phyloP scores from a whole-genome alignment of 1,140 invertebrate species.

The Ceratosolen fusciceps region DNA sequence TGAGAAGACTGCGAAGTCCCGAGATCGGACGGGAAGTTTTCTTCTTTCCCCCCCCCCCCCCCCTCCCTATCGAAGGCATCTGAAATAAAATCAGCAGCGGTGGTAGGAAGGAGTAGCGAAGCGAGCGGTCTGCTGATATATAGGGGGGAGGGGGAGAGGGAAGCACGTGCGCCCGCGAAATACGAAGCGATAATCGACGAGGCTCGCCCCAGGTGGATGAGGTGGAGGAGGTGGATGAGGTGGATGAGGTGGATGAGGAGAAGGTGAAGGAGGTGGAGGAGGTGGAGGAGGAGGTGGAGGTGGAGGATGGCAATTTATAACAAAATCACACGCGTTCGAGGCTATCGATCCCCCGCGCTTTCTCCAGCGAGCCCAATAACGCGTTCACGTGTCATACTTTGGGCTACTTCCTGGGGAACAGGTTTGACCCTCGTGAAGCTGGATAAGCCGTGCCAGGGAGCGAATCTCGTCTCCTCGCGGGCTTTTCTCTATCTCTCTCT shows the following conservation, averaged over 20 bases:
- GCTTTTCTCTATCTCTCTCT: neutral
- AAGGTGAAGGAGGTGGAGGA: neutral
- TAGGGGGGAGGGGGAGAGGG: too few relatives aligned
- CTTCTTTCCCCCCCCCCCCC: too few relatives aligned
- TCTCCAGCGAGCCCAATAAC: neutral
- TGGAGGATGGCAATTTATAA: too few relatives aligned
- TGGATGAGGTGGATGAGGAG: too few relatives aligned
- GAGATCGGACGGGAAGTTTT: too few relatives aligned
- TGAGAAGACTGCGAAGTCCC: too few relatives aligned
- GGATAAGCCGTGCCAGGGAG: neutral
- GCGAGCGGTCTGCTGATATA: too few relatives aligned
- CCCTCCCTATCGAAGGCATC: too few relatives aligned
- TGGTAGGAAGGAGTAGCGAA: too few relatives aligned
- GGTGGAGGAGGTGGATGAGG: neutral
- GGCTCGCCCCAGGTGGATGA: neutral
- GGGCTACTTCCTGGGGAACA: slow-evolving; percentile 24
- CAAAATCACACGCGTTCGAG: neutral
- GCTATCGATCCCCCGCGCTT: neutral
- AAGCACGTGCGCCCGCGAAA: neutral
- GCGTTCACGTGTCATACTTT: slow-evolving; percentile 1
- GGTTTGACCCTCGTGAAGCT: neutral
- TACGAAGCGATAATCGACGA: too few relatives aligned
- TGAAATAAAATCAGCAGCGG: neutral
- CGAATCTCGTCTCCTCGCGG: slow-evolving; percentile 9
- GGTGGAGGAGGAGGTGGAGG: neutral